Evolutionary conservation across 2,797 vertebrate genomes (phyloP), one percentile per base, ranked within the genome.

Genomic region (Strix occidentalis): DNA sequence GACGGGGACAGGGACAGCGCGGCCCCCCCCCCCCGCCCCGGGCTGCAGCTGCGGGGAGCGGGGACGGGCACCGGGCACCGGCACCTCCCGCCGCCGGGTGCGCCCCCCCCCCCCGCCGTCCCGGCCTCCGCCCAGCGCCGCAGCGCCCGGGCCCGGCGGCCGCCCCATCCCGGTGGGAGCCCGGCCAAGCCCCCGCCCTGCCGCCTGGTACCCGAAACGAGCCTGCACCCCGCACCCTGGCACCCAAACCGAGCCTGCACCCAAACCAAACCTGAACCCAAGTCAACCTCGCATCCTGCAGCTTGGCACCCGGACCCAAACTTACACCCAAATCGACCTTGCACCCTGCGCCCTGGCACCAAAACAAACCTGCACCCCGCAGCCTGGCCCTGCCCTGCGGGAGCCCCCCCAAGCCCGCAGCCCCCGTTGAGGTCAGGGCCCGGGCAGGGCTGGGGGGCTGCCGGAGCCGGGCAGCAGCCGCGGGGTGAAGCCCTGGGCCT

Each of bases 401-500:
- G 41, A 45, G 39, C 43, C 45, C 45, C 33, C 21, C 31, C 37
- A 11, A 7, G 5, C 26, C 81, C 16, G 14, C 51, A 17, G 56
- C 18, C 33, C 8, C 26, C 86, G 7, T 24, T 1, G 3, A 23
- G 70, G 25, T 31, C 37, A 26, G 65, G 9, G 9, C 48, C 75
- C 51, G 0, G 65, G 69, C 37, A n/a, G 1, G 33, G 70, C 50
- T 5, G 5, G 4, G 5, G 4, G 3, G 25, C 4, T 8, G 43
- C 43, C 16, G 17, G 43, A 43, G 43, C 43, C 15, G 43, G 17
- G 43, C 43, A 43, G 43, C 43, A 43, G 43, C 43, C 43, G 43
- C 45, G 45, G 45, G 2, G 7, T 0, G 25, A 37, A 77, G 69
- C 64, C 29, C 63, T 3, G 54, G 81, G 41, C n/a, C 28, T 16